Evolutionary conservation across 2,888 invertebrate species (phyloP).

Genomic region (Macaria notata): DNA sequence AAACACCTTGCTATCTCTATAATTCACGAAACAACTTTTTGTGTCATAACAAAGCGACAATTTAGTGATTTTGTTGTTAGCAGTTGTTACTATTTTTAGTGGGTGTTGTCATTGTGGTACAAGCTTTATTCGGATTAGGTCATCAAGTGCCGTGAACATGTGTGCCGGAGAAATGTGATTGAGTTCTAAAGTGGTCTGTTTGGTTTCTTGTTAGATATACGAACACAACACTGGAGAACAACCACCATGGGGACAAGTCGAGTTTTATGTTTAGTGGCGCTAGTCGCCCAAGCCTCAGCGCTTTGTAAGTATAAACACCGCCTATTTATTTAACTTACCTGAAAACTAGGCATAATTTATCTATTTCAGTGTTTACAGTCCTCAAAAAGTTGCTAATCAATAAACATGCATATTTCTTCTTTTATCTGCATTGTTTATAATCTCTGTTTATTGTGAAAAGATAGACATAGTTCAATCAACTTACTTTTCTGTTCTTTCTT

Average conservation of each 20-base stretch:
- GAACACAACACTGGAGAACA: conserved; percentile 61
- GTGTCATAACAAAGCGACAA: conserved; percentile 52
- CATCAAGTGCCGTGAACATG: conserved; percentile 77
- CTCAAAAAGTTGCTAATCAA: too few species aligned
- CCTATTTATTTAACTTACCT: conserved; percentile 15
- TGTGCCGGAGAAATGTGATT: conserved; percentile 73
- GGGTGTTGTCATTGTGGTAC: conserved; percentile 80
- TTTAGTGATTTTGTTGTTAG: conserved; percentile 72
- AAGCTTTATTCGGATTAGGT: conserved; percentile 78
- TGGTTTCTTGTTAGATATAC: conserved; percentile 74
- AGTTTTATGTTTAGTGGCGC: conserved; percentile 64
- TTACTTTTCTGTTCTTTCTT: too few species aligned
- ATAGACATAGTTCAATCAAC: too few species aligned
- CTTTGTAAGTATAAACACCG: conserved; percentile 60
- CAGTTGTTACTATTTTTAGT: conserved; percentile 84
- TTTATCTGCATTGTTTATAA: too few species aligned
- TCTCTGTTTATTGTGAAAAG: too few species aligned
- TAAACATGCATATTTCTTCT: too few species aligned
- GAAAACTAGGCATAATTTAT: conserved; percentile 25
- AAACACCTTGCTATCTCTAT: conserved; percentile 39
- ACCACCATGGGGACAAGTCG: conserved; percentile 68
- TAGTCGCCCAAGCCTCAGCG: conserved; percentile 65
- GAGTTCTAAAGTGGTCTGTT: conserved; percentile 61
- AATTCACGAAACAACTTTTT: conserved; percentile 45
- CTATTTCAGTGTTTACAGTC: too few species aligned